A percentile compares a stretch with the other conserved stretches of the same genome.
Conservation (phyloP, 2,113 vertebrate genomes). For the Dinomys branickii region DNA sequence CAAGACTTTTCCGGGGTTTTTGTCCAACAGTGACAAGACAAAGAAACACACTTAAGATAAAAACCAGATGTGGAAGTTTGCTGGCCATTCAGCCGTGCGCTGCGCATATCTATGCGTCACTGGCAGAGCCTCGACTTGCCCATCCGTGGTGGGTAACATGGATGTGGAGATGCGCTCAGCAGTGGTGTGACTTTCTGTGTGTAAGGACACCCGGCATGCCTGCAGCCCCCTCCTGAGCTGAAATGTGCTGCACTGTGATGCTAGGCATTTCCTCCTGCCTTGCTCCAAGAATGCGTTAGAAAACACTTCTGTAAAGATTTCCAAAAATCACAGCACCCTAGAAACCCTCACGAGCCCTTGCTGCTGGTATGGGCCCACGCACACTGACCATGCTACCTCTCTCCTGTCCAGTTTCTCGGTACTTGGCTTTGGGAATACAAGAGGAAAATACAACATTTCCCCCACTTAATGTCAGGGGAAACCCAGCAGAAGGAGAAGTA, state of each 20-base stretch:
- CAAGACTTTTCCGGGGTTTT: conserved; percentile 78
- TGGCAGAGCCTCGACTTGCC: not conserved
- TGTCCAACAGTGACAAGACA: conserved; percentile 75
- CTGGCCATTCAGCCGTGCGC: not conserved
- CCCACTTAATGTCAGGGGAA: not conserved
- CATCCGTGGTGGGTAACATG: not conserved
- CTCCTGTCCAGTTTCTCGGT: not conserved
- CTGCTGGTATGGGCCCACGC: fast-evolving
- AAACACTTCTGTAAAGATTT: not conserved
- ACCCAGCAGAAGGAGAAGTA: not conserved
- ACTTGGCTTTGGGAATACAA: not conserved
- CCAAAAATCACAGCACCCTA: not conserved
- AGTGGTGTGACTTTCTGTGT: not conserved
- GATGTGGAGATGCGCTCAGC: not conserved
- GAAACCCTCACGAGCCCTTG: not conserved
- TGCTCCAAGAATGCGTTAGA: not conserved
- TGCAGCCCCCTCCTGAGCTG: not conserved
- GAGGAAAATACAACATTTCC: not conserved
- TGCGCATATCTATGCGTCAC: not conserved
- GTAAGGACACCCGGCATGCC: not conserved
- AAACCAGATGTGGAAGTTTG: conserved; percentile 72
- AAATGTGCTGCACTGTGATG: not conserved
- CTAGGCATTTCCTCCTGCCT: not conserved
- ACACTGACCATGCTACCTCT: not conserved
- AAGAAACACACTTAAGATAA: conserved; percentile 73